Evolutionary conservation across 2,797 vertebrate species (phyloP).

Genomic region (Scarus forsteni): DNA sequence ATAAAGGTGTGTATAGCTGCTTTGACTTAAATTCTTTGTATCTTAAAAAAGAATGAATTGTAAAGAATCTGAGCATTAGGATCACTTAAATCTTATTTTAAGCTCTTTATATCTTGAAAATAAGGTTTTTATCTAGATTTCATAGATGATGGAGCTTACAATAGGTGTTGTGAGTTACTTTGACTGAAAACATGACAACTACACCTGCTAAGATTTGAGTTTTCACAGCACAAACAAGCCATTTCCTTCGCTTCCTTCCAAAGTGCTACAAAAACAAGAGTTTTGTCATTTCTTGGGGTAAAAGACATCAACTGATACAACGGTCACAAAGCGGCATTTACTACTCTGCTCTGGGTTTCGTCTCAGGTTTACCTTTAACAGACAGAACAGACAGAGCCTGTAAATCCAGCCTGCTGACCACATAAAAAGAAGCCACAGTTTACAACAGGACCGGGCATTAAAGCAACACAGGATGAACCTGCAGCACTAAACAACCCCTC

Average conservation of each 20-base stretch:
- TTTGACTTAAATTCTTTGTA: too few relatives aligned
- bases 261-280: slow-evolving; percentile 32
- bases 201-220: too few relatives aligned
- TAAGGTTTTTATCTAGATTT: too few relatives aligned
- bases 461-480: slow-evolving; percentile 57
- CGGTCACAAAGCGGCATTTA: slow-evolving; percentile 65
- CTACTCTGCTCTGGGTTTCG: slow-evolving; percentile 65
- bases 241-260: slow-evolving; percentile 25
- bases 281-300: slow-evolving; percentile 12
- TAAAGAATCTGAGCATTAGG: too few relatives aligned
- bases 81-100: too few relatives aligned
- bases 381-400: slow-evolving; percentile 56
- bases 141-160: too few relatives aligned
- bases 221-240: not conserved
- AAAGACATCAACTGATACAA: slow-evolving; percentile 33
- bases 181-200: too few relatives aligned
- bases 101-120: too few relatives aligned
- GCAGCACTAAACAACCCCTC: slow-evolving; percentile 52
- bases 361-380: slow-evolving; percentile 65
- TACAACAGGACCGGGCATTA: slow-evolving; percentile 19
- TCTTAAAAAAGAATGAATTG: too few relatives aligned
- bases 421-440: slow-evolving; percentile 63
- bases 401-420: slow-evolving; percentile 61
- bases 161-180: too few relatives aligned
- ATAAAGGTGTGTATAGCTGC: too few relatives aligned